These are phyloP conservation scores for Plectropomus leopardus DNA, from an alignment of 2,113 vertebrate species.

Conservation along the genomic window DNA sequence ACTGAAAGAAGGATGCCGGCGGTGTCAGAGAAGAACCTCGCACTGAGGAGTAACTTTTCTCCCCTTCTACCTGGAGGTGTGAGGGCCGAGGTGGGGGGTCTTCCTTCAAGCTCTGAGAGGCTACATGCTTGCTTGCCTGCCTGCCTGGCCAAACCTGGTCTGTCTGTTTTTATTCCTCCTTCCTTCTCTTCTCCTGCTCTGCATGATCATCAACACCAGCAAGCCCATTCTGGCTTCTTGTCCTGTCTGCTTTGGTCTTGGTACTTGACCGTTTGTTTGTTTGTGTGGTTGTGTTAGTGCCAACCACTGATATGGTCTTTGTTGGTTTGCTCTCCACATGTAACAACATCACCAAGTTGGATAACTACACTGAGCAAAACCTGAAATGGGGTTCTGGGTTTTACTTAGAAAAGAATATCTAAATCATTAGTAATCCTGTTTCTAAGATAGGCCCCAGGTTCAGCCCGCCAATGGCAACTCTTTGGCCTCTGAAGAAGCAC, in stretches of 20 bases:
- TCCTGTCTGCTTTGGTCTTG: slow-evolving; percentile 64
- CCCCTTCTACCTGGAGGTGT: slow-evolving; percentile 72
- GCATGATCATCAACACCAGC: slow-evolving; percentile 74
- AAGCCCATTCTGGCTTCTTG: slow-evolving; percentile 61
- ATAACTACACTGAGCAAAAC: slow-evolving; percentile 28
- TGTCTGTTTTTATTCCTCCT: slow-evolving; percentile 57
- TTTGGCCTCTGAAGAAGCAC: slow-evolving; percentile 1
- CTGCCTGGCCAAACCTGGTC: slow-evolving; percentile 66
- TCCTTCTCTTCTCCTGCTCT: slow-evolving; percentile 63
- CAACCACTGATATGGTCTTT: slow-evolving; percentile 10
- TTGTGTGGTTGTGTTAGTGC: slow-evolving; percentile 48
- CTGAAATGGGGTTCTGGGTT: not conserved
- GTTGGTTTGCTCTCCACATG: slow-evolving; percentile 20
- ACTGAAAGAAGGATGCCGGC: slow-evolving; percentile 11
- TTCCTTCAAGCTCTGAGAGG: slow-evolving; percentile 74
- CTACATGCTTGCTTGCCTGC: slow-evolving; percentile 76
- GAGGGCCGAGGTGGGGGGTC: slow-evolving; percentile 68
- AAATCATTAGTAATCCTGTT: not conserved
- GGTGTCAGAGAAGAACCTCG: slow-evolving; percentile 64
- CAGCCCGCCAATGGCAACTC: not conserved
- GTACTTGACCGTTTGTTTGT: slow-evolving; percentile 35
- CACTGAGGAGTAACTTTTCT: slow-evolving; percentile 63
- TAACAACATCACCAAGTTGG: not conserved
- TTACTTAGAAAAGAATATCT: not conserved
- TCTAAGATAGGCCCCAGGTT: not conserved